Percentiles rank a stretch among this genome's conserved stretches.
These are phyloP conservation scores for Drosophila nigrodunni DNA, from an alignment of 1,140 invertebrate species.

Conservation along the genomic window DNA sequence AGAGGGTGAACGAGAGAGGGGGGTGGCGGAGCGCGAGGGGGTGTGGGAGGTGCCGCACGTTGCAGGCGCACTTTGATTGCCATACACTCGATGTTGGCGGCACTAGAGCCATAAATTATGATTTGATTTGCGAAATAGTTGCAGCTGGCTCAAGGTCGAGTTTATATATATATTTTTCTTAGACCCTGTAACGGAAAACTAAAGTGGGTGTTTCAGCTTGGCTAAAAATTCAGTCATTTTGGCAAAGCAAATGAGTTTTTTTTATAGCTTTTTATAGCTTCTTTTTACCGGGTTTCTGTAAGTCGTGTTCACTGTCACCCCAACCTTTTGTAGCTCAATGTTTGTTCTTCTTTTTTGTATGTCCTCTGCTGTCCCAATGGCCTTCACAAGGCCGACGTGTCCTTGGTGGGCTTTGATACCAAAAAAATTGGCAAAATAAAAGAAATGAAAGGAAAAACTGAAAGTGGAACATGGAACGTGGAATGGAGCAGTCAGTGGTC, in stretches of 20 bases:
- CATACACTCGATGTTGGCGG: neutral
- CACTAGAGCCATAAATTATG: slow-evolving; percentile 67
- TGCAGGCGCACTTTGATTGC: slow-evolving; percentile 56
- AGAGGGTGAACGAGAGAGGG: too few species aligned
- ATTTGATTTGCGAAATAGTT: slow-evolving; percentile 77
- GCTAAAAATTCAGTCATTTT: neutral
- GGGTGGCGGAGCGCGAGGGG: neutral
- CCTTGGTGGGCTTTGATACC: slow-evolving; percentile 39
- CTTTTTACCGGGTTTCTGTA: too few species aligned
- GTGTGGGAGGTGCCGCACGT: neutral
- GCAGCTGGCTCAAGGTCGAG: slow-evolving; percentile 35
- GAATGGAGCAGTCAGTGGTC: slow-evolving; percentile 23
- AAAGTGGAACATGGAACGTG: slow-evolving; percentile 51
- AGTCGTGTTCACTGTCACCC: too few species aligned
- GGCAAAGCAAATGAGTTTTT: too few species aligned
- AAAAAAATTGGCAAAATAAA: too few species aligned
- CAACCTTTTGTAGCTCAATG: neutral
- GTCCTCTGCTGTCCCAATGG: slow-evolving; percentile 9
- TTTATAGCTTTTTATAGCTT: too few species aligned
- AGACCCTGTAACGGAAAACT: too few species aligned
- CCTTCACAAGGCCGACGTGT: slow-evolving; percentile 38
- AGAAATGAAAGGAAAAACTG: slow-evolving; percentile 14
- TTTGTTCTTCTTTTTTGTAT: slow-evolving; percentile 11
- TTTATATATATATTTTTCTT: neutral
- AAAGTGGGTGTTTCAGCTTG: too few species aligned